These are phyloP conservation scores for Oceanites oceanicus DNA, from an alignment of 2,113 vertebrate species.

Conservation along the genomic window DNA sequence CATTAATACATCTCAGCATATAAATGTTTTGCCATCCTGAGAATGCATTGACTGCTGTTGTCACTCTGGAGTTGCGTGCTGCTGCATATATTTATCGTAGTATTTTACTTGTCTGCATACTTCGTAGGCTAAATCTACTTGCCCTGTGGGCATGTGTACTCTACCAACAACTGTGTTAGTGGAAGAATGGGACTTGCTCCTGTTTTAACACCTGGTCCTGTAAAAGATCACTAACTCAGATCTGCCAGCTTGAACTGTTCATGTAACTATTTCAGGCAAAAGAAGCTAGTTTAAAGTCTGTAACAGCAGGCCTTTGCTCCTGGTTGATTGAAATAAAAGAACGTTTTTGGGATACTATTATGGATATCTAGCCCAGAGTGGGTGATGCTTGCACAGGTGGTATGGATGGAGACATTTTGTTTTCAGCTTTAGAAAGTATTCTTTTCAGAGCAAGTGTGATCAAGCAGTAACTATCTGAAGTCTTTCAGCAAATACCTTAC, in stretches of 20 bases:
- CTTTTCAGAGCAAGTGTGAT: background rate
- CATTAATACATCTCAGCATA: background rate
- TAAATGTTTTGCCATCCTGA: background rate
- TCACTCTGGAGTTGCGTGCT: background rate
- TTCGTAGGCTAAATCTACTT: background rate
- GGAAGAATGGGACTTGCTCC: background rate
- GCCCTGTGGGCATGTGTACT: background rate
- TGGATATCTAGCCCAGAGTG: background rate
- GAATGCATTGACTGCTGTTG: background rate
- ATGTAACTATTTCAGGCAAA: background rate
- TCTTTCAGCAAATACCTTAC: background rate
- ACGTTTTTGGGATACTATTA: fast-evolving
- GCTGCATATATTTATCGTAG: background rate
- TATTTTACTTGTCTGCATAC: background rate
- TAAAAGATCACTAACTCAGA: background rate
- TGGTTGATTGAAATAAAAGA: background rate
- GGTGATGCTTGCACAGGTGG: background rate
- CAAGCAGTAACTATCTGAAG: background rate
- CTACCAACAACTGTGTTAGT: no score
- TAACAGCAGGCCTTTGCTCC: background rate
- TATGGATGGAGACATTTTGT: background rate
- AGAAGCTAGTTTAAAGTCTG: background rate
- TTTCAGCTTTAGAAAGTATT: background rate
- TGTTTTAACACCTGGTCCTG: background rate
- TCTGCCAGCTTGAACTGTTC: background rate